Conservation (phyloP, 1,140 invertebrate species). For the Drosophila insularis region DNA sequence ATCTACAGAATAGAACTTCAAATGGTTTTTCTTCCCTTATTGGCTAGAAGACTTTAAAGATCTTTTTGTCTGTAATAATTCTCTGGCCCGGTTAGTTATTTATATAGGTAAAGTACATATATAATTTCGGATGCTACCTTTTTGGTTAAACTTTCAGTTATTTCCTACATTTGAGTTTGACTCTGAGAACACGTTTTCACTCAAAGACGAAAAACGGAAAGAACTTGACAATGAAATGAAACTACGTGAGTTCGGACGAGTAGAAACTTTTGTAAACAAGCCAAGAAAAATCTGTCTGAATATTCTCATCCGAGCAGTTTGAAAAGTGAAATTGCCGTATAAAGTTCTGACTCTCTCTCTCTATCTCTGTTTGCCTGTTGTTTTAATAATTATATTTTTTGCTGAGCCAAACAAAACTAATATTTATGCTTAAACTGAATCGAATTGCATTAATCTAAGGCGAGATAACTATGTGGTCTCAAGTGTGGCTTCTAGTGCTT, state of each 20-base stretch:
- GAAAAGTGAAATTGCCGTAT: neutral
- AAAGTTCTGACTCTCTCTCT: conserved; percentile 52
- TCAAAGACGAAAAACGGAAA: conserved; percentile 36
- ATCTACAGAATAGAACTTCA: too few species aligned
- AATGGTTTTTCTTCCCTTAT: too few species aligned
- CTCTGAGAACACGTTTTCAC: conserved; percentile 58
- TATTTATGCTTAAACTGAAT: neutral
- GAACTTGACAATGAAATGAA: conserved; percentile 30
- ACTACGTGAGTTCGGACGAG: conserved; percentile 59
- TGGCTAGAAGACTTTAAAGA: too few species aligned
- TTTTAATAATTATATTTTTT: conserved; percentile 6
- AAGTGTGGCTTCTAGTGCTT: conserved; percentile 26
- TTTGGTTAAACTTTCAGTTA: neutral
- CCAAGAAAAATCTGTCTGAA: conserved; percentile 55
- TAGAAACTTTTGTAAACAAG: conserved; percentile 48
- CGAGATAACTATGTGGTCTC: conserved; percentile 16
- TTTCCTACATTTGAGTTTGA: conserved; percentile 55
- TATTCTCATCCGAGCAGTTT: neutral
- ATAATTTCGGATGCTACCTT: too few species aligned
- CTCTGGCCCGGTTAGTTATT: too few species aligned
- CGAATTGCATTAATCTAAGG: conserved; percentile 19
- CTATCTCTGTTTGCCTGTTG: too few species aligned
- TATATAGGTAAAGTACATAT: too few species aligned
- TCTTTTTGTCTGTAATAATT: too few species aligned
- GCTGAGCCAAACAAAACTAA: conserved; percentile 2